Conservation (phyloP, 1,140 invertebrate species). For the Carposina sasakii region DNA sequence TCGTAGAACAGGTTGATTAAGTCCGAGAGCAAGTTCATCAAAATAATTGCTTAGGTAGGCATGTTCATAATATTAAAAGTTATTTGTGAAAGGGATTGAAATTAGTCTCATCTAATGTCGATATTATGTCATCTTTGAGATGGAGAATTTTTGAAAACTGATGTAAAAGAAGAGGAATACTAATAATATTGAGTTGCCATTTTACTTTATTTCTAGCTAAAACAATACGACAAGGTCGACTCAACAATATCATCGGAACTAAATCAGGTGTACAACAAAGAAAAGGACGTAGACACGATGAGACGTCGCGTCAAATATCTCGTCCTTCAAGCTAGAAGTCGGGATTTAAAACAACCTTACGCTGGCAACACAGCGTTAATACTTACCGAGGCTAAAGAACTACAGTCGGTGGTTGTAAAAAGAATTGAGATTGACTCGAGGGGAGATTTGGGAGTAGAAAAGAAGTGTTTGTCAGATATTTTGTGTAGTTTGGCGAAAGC, state of each 20-base stretch:
- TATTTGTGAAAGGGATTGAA: too few species aligned
- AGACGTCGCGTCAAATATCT: constrained; percentile 57
- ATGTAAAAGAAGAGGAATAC: too few species aligned
- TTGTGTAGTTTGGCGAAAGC: constrained; percentile 55
- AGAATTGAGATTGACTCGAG: constrained; percentile 63
- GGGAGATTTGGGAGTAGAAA: constrained; percentile 61
- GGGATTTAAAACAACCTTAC: constrained; percentile 49
- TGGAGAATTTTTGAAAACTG: too few species aligned
- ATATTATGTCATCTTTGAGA: too few species aligned
- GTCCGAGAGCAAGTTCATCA: too few species aligned
- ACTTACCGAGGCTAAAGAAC: constrained; percentile 60
- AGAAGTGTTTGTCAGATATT: constrained; percentile 49
- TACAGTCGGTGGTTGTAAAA: constrained; percentile 55
- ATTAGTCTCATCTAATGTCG: too few species aligned
- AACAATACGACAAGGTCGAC: constrained; percentile 92
- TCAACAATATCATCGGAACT: constrained; percentile 74
- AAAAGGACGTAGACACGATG: constrained; percentile 48
- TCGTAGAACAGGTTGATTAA: too few species aligned
- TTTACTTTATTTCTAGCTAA: too few species aligned
- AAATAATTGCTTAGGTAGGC: too few species aligned
- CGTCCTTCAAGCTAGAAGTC: constrained; percentile 48
- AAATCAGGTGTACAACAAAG: constrained; percentile 51
- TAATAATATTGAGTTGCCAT: too few species aligned
- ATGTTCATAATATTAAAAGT: too few species aligned
- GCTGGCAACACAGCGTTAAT: constrained; percentile 45